Evolutionary conservation across 2,113 vertebrate genomes (phyloP).

Genomic region (Melanotaenia duboulayi): DNA sequence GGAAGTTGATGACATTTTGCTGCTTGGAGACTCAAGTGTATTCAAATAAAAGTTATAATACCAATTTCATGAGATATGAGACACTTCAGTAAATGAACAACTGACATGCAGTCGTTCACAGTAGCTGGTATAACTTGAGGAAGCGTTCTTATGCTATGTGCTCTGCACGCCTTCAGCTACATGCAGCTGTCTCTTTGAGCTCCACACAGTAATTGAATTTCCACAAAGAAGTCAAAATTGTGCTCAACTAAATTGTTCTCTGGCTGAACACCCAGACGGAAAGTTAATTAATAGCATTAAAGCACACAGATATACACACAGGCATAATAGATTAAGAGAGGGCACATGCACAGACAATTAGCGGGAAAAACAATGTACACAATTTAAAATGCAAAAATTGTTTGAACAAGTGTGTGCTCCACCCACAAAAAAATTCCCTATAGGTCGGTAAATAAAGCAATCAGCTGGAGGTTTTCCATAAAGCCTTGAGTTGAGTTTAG

Average conservation of each 20-base stretch:
- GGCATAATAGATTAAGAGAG: not conserved
- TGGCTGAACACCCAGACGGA: conserved; percentile 46
- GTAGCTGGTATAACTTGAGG: conserved; percentile 16
- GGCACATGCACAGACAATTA: conserved; percentile 2
- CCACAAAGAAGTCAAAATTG: conserved; percentile 49
- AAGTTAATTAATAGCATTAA: conserved; percentile 73
- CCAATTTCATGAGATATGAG: conserved; percentile 19
- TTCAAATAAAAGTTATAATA: conserved; percentile 24
- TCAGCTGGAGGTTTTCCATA: not conserved
- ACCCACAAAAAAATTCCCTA: conserved; percentile 1
- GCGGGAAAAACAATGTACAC: not conserved
- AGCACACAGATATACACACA: conserved; percentile 9
- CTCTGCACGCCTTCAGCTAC: conserved; percentile 56
- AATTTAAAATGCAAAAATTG: conserved; percentile 11
- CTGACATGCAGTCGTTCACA: conserved; percentile 39
- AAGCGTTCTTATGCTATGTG: conserved; percentile 38
- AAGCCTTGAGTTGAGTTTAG: conserved; percentile 12
- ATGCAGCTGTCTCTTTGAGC: conserved; percentile 56
- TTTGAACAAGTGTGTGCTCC: not conserved
- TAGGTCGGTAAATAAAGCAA: conserved; percentile 2
- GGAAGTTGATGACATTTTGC: conserved; percentile 22
- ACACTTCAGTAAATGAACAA: conserved; percentile 32
- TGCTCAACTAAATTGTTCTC: conserved; percentile 44
- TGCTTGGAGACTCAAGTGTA: conserved; percentile 1
- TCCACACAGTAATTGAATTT: conserved; percentile 63